Conservation (phyloP, 2,888 invertebrate genomes). For the Sinopyrophorus schimmeli region DNA sequence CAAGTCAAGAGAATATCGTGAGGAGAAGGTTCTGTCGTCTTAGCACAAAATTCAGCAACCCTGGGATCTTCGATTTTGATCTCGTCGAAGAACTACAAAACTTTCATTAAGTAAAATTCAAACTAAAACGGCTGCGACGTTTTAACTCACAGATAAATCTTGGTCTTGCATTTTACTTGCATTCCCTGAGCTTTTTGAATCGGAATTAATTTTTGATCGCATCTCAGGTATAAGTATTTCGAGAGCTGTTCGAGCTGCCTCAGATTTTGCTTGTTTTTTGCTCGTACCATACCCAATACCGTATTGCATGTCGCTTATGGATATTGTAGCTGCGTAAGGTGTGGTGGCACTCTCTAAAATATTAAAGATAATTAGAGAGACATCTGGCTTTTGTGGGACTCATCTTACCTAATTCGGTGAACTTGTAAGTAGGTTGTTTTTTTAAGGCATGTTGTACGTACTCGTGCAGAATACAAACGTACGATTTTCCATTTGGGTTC, state of each 20-base stretch:
- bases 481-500: constrained; percentile 96
- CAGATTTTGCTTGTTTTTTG: constrained; percentile 94
- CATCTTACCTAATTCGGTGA: constrained; percentile 80
- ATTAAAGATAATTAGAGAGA: neutral
- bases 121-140: neutral
- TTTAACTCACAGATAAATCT: constrained; percentile 57
- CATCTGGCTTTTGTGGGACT: too few relatives aligned
- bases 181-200: constrained; percentile 56
- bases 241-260: constrained; percentile 86
- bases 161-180: constrained; percentile 55
- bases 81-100: constrained; percentile 82
- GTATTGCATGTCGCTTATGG: constrained; percentile 90
- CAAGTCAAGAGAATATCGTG: constrained; percentile 92
- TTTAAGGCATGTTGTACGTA: constrained; percentile 94
- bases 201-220: constrained; percentile 76
- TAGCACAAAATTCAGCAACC: constrained; percentile 93
- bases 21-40: constrained; percentile 93
- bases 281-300: constrained; percentile 93
- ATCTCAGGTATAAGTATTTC: constrained; percentile 93
- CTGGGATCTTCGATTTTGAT: constrained; percentile 93
- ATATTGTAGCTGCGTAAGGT: constrained; percentile 92
- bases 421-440: constrained; percentile 91
- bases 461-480: constrained; percentile 95
- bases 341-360: constrained; percentile 81
- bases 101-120: neutral